Evolutionary conservation across 1,140 invertebrate species (phyloP).

Genomic region (Macrosteles quadrilineatus): DNA sequence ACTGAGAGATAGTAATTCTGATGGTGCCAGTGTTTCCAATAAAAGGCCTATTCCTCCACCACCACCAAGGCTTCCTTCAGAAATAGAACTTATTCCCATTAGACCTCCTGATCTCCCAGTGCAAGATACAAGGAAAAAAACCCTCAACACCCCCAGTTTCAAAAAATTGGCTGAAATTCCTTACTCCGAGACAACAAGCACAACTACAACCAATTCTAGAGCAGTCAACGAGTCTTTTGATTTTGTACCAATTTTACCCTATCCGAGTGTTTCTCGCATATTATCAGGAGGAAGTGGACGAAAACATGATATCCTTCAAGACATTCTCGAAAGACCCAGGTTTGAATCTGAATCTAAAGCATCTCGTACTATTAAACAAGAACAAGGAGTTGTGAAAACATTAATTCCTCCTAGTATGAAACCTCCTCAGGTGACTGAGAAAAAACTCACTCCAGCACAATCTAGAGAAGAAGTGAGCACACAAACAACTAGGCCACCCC

Average conservation of each 20-base stretch:
- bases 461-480: constrained; percentile 23
- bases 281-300: constrained; percentile 77
- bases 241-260: constrained; percentile 60
- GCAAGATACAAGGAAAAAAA: constrained; percentile 59
- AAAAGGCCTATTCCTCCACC: constrained; percentile 59
- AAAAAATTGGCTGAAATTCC: constrained; percentile 43
- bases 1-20: constrained; percentile 64
- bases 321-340: constrained; percentile 38
- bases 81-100: constrained; percentile 76
- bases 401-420: constrained; percentile 36
- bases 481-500: not conserved
- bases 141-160: constrained; percentile 65
- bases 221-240: constrained; percentile 56
- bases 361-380: constrained; percentile 41
- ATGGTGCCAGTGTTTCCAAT: constrained; percentile 34
- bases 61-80: constrained; percentile 71
- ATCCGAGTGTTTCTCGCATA: constrained; percentile 75
- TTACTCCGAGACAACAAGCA: constrained; percentile 42
- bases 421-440: constrained; percentile 26
- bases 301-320: constrained; percentile 69
- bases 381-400: constrained; percentile 40
- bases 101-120: constrained; percentile 61
- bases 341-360: constrained; percentile 40
- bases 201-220: constrained; percentile 41
- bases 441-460: not conserved